phyloP scores from a whole-genome alignment of 2,113 vertebrate genomes.

The Ia io region DNA sequence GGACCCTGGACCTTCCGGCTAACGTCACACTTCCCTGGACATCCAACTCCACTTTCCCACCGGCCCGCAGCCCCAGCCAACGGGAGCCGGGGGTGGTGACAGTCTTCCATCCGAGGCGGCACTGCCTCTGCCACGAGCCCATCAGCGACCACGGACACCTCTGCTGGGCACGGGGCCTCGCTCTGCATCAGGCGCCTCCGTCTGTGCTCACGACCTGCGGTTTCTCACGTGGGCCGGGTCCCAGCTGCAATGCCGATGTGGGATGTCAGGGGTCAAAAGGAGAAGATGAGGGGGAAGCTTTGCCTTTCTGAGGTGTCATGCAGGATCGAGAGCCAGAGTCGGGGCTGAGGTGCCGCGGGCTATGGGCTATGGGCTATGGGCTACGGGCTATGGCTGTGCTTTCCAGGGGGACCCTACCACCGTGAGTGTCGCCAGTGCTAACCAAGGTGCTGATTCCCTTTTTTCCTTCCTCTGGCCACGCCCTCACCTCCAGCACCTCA shows the following conservation, averaged over 20 bases:
- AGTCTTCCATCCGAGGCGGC: background rate
- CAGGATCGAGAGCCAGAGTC: background rate
- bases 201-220: accelerated
- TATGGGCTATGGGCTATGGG: no score
- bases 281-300: background rate
- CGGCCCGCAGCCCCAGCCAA: background rate
- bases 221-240: background rate
- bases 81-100: background rate
- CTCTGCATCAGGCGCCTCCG: background rate
- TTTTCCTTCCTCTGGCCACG: background rate
- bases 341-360: background rate
- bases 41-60: background rate
- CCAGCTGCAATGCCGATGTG: background rate
- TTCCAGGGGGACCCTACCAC: background rate
- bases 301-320: background rate
- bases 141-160: background rate
- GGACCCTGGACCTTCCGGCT: background rate
- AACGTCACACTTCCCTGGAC: background rate
- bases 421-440: background rate
- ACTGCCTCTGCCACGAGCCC: background rate
- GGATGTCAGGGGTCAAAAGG: background rate
- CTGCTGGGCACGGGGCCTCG: background rate
- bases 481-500: conserved; percentile 37
- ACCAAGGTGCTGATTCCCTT: conserved; percentile 46
- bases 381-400: background rate